Conservation (phyloP, 2,888 invertebrate genomes). For the Flabesymbios commensalis region DNA sequence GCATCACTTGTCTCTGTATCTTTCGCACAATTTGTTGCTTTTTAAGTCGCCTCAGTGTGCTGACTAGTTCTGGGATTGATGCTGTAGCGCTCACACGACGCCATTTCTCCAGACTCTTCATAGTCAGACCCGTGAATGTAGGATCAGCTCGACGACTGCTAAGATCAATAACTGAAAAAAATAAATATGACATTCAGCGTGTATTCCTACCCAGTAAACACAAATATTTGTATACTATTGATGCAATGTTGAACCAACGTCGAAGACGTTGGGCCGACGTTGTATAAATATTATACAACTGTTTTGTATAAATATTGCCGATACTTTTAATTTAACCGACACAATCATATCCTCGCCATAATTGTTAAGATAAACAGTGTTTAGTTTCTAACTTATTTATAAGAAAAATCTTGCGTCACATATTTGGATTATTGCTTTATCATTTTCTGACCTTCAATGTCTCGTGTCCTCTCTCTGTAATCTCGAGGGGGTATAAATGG, state of each 20-base stretch:
- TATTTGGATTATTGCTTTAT: too few species aligned
- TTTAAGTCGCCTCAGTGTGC: constrained; percentile 39
- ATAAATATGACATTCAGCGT: background rate
- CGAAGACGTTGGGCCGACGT: too few species aligned
- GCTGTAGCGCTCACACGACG: constrained; percentile 42
- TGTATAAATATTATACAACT: too few species aligned
- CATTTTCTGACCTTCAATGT: constrained; percentile 45
- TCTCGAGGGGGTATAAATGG: constrained; percentile 49
- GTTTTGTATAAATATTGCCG: too few species aligned
- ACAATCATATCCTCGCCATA: too few species aligned
- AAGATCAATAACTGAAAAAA: constrained; percentile 32
- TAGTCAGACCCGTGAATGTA: constrained; percentile 36
- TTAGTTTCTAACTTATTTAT: too few species aligned
- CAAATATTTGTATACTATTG: too few species aligned
- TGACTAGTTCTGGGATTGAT: constrained; percentile 41
- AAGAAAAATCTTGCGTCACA: too few species aligned
- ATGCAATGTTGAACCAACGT: too few species aligned
- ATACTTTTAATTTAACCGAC: too few species aligned
- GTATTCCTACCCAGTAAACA: too few species aligned
- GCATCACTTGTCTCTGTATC: constrained; percentile 19
- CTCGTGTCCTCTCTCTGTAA: constrained; percentile 37
- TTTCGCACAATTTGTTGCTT: constrained; percentile 40
- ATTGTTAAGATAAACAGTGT: too few species aligned
- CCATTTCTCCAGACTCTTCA: constrained; percentile 50
- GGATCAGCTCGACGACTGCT: constrained; percentile 19